Base-by-base conservation (phyloP, 2,113 vertebrate genomes). In the Cervus canadensis region DNA sequence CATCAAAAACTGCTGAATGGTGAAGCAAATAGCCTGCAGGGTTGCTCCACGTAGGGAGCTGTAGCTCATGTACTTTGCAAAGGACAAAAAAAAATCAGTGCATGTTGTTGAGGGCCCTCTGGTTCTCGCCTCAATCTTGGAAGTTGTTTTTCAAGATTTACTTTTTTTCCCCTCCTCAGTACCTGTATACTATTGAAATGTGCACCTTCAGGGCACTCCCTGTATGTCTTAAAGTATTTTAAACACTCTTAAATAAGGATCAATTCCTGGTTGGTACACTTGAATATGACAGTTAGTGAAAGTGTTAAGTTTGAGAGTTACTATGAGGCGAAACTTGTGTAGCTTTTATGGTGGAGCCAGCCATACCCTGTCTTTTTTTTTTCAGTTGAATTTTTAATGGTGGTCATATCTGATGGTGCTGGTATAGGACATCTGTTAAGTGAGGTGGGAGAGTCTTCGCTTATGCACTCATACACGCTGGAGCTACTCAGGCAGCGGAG, bases 301-400 rank as follows among this genome's bases (percentile, higher is more conserved):
- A 13, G 7, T 7, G 60, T 82, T 84, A 14, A 1, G 3, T 60
- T 89, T 60, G 74, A 48, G 50, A 19, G 14, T 71, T 83, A 6
- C 50, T 87, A 3, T 28, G 30, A 79, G 54, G 28, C 25, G 36
- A 54, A 14, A 8, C 57, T 87, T 71, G 36, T 45, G 56, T 21
- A 52, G n/a, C 57, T 93, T 86, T 85, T 40, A 14, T 15, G 9
- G 50, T 5, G 8, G 40, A 74, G 67, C 12, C 12, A 67, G 67
- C 43, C 64, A 45, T 2, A 76, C 10, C 12, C 90, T 62, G 13
- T 74, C 33, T 91, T 71, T 71, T 71, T 71, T 62, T 85, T 78
- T 30, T 94, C 87, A 17, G 52, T 83, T 84, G 74, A 54, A 43
- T 54, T 64, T 89, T 92, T 67, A 83, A 48, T 82, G 67, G 43